Base-by-base conservation (phyloP, 1,140 invertebrate genomes). In the Meloidogyne floridensis region DNA sequence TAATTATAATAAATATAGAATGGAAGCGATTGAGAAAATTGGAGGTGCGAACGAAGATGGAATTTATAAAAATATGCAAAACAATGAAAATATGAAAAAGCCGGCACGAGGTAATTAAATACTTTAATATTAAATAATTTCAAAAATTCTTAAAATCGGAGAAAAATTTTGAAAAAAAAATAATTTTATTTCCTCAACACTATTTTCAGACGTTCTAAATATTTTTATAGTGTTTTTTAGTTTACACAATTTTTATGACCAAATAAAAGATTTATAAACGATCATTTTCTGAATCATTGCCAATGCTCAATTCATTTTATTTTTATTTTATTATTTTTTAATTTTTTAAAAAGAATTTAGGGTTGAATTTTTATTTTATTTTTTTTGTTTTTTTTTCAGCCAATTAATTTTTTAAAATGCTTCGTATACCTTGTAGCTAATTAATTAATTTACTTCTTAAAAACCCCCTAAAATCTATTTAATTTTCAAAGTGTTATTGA, bases 11-110 rank as follows among this genome's bases (percentile, higher is more conserved):
- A 47, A 47, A 56, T 77, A 7, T 18, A 77, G 75, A 77, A 56
- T 77, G 75, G 43, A 77, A 56, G 69, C 69, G 32, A 77, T 77
- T 0, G 72, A 72, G 7, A 20, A 53, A 69, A 43, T 79, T 11
- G 56, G 59, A n/a, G n/a, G 4, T 72, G 18, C 10, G 32, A 32
- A 32, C 13, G 32, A 43, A 10, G 9, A 42, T 72, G 71, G 10
- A n/a, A 6, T 8, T 42, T 56, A 59, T 18, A 77, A 18, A 6
- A 32, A 56, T 18, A 56, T 77, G n/a, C 53, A 77, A 59, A 51
- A 77, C 13, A 65, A 18, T 11, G 32, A 11, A 18, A 42, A 77
- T 15, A 13, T 15, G 18, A 9, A 59, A 65, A 56, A 56, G 53
- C 47, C 75, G 7, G 56, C n/a, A 56, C 47, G 51, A 51, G 72